Evolutionary conservation across 2,797 vertebrate genomes (phyloP), one percentile per base, ranked within the genome.

Genomic region (Pseudochromis fuscus): DNA sequence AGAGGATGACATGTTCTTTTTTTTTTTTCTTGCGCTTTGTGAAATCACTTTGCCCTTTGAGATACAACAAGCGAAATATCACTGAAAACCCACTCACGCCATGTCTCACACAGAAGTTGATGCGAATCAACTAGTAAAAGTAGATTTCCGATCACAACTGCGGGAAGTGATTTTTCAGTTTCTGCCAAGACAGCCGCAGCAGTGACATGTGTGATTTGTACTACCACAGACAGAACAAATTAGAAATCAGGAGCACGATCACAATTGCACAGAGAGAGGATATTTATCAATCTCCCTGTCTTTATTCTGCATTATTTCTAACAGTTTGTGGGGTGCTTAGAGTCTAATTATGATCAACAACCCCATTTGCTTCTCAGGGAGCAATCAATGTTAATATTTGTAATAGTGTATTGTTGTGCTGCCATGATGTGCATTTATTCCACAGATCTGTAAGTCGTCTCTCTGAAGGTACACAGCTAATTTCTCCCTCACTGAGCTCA

Each of bases 271-370:
- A 37, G 13, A 50, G 11, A 31, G 35, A 5, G 0, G 7, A 4
- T 4, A 27, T 30, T 30, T n/a, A 51, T 62, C 49, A 55, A 70
- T 72, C 45, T 31, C 2, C 38, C 35, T 44, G 61, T 60, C 33
- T 74, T 50, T 65, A 30, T 61, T 73, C 38, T 19, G 27, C 69
- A 53, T 67, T 55, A 59, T 51, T 55, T 11, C 4, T 56, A 65
- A 72, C 80, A 9, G 16, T 68, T 75, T 80, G 21, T 19, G 16
- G 18, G 44, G 33, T 15, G 37, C 38, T 19, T 9, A 0, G 21
- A 37, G 27, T 23, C 44, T 67, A 59, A 75, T 79, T 77, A 77
- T 49, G 66, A 77, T 81, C 28, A 77, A 42, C n/a, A 48, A 21
- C 33, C 59, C 38, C 16, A 13, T 46, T 16, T 55, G 77, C 75